Evolutionary conservation across 2,888 invertebrate species (phyloP), one percentile per base, ranked within the genome.

Genomic region (Drymonia ruficornis): DNA sequence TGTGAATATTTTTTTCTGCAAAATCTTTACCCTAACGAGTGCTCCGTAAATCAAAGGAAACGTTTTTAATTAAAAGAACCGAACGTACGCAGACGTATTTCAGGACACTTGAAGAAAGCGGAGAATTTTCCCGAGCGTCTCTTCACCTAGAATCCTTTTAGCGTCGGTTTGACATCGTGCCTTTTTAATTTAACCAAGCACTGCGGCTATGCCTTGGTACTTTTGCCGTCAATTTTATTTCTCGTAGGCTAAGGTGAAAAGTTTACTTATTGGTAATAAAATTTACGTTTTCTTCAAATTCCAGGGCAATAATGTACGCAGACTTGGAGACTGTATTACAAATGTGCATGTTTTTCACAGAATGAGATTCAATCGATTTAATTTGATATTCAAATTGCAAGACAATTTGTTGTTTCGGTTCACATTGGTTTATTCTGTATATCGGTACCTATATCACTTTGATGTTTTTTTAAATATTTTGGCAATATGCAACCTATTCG

Each of bases 11-110:
- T 28, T 45, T 44, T 1, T 18, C 16, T 13, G 34, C 16, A 47
- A 5, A 34, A 16, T 47, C 12, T 34, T 18, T 34, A 3, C 31
- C 16, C 15, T 18, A 34, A 34, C 47, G 31, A 34, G 18, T 47
- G 13, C 13, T 18, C 7, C 11, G 15, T 29, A 47, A 13, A 45
- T 49, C 29, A 42, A 42, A 50, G 31, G 40, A 49, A 51, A 49
- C 59, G 51, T 56, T 66, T 67, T 72, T 70, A 72, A 72, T 72
- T 72, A 72, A 69, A 72, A 68, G 67, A 57, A 63, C 49, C 55
- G 52, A 58, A 50, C 45, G 38, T 12, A 28, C n/a, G 34, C 23
- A 36, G 12, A 34, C 34, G 34, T 18, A 34, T 44, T 16, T 34
- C 18, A 12, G 16, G 18, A 34, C 34, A 34, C 47, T 47, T 47